Conservation (phyloP, 2,113 vertebrate species). For the Dasypus novemcinctus region DNA sequence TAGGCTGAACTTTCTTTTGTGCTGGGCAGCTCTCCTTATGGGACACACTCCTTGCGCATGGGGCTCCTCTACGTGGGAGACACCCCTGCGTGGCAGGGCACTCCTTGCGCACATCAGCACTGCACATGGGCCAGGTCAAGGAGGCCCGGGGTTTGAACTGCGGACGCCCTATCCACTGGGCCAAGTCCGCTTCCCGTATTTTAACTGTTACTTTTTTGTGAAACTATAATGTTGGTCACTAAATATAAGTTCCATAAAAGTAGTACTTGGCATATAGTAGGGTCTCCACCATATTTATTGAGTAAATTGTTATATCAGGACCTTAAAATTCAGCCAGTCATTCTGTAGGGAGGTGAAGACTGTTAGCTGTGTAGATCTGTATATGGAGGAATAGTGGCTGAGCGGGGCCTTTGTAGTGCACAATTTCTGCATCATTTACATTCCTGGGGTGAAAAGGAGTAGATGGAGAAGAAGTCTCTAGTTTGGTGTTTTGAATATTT, state of each 20-base stretch:
- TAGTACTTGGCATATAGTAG: not conserved
- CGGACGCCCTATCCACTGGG: too few relatives aligned
- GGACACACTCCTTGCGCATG: too few relatives aligned
- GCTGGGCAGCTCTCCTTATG: too few relatives aligned
- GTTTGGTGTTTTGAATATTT: slow-evolving; percentile 13
- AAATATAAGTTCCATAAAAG: not conserved
- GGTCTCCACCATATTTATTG: not conserved
- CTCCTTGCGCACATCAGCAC: too few relatives aligned
- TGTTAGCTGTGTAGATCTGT: not conserved
- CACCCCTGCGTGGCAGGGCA: too few relatives aligned
- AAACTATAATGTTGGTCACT: not conserved
- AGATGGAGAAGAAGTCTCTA: not conserved
- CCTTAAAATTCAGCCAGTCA: slow-evolving; percentile 12
- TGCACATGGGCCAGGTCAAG: too few relatives aligned
- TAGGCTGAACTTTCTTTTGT: too few relatives aligned
- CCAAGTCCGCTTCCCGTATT: too few relatives aligned
- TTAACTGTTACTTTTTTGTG: not conserved
- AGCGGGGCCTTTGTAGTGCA: not conserved
- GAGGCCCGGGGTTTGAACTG: too few relatives aligned
- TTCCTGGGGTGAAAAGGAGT: not conserved
- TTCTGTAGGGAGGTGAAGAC: not conserved
- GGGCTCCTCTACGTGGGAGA: too few relatives aligned
- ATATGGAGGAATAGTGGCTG: not conserved
- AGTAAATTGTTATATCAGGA: not conserved
- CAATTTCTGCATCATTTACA: not conserved